These are phyloP conservation scores for Pseudomyrmex gracilis DNA, from an alignment of 1,140 invertebrate species.

Conservation along the genomic window DNA sequence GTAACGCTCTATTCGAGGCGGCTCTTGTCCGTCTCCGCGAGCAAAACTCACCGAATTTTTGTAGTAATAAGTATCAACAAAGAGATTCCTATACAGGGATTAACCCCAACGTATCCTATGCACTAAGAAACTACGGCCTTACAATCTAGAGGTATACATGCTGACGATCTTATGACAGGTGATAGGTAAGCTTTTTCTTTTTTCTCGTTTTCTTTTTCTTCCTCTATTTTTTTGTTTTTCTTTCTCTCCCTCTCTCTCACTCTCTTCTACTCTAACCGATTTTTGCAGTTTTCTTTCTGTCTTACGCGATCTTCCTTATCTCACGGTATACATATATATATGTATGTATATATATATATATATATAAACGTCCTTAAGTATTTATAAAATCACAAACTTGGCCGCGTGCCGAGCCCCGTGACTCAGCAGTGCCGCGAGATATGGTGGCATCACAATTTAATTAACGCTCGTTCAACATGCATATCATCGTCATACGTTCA, in stretches of 20 bases:
- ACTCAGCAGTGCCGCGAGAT: conserved; percentile 85
- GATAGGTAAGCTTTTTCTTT: conserved; percentile 75
- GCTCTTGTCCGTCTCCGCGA: conserved; percentile 48
- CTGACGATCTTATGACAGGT: conserved; percentile 81
- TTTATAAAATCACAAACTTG: conserved; percentile 86
- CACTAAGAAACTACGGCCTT: conserved; percentile 83
- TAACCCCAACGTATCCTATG: conserved; percentile 81
- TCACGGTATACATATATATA: conserved; percentile 51
- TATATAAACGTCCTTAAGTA: conserved; percentile 81
- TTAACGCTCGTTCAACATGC: conserved; percentile 82
- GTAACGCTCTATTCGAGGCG: conserved; percentile 53
- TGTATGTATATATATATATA: too few relatives aligned
- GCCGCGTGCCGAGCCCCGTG: conserved; percentile 84
- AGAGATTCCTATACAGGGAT: conserved; percentile 84
- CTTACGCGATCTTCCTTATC: conserved; percentile 46
- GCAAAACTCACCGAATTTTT: conserved; percentile 61
- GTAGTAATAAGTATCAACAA: conserved; percentile 81
- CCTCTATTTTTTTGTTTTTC: neutral
- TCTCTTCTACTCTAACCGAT: conserved; percentile 32
- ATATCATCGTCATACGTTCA: conserved; percentile 75
- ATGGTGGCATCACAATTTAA: conserved; percentile 86
- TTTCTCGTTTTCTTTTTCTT: neutral
- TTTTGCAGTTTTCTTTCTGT: conserved; percentile 39
- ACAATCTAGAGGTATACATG: conserved; percentile 85
- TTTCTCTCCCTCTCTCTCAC: neutral